Conservation (phyloP, 2,888 invertebrate genomes). For the Pyrrhia umbra region DNA sequence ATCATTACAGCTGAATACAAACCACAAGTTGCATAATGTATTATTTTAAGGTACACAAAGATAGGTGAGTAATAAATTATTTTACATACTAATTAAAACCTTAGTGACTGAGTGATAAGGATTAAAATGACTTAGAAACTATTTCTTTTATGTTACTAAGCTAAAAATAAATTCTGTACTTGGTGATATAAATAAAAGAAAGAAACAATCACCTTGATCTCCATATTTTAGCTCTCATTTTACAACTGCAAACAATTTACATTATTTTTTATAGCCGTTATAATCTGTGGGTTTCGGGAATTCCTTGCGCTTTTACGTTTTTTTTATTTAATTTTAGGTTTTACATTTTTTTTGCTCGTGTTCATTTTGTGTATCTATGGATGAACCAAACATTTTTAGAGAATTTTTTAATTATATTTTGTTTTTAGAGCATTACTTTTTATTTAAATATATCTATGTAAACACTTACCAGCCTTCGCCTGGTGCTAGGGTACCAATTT, state of each 20-base stretch:
- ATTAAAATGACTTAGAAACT: constrained; percentile 11
- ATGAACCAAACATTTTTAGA: constrained; percentile 7
- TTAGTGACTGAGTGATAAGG: not conserved
- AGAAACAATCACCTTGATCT: constrained; percentile 57
- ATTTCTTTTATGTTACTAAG: not conserved
- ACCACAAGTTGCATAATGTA: not conserved
- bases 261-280: constrained; percentile 29
- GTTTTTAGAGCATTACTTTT: not conserved
- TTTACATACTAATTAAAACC: not conserved
- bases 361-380: constrained; percentile 11
- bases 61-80: not conserved
- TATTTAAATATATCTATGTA: not conserved
- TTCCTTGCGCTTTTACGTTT: not conserved
- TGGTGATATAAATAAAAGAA: constrained; percentile 9
- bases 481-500: constrained; percentile 92
- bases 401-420: not conserved
- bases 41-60: not conserved
- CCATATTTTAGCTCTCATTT: constrained; percentile 55
- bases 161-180: constrained; percentile 3
- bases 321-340: constrained; percentile 9
- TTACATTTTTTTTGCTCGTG: constrained; percentile 12
- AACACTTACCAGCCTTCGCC: constrained; percentile 75
- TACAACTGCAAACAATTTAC: constrained; percentile 67
- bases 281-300: not conserved
- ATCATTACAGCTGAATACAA: not conserved